Evolutionary conservation across 2,888 invertebrate genomes (phyloP).

Genomic region (Acronicta alni): DNA sequence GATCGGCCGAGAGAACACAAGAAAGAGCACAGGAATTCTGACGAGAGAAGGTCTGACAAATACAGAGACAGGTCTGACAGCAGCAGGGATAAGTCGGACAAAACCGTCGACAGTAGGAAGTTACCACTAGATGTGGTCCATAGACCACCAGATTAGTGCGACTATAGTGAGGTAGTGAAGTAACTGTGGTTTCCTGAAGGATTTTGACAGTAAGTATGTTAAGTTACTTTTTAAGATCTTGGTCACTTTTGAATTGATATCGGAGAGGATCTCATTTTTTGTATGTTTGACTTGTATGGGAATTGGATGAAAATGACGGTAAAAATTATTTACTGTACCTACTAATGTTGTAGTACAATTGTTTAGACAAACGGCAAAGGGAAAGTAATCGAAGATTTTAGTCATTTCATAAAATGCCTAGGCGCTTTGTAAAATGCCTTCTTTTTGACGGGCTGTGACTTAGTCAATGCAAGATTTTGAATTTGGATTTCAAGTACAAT

Average conservation of each 20-base stretch:
- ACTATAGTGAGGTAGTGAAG: slow-evolving; percentile 33
- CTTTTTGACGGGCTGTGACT: slow-evolving; percentile 24
- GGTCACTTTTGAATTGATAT: slow-evolving; percentile 40
- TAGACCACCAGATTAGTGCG: slow-evolving; percentile 77
- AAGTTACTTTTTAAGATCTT: slow-evolving; percentile 35
- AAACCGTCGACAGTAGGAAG: slow-evolving; percentile 65
- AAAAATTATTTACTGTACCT: slow-evolving; percentile 47
- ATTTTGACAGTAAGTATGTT: slow-evolving; percentile 48
- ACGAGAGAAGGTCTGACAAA: slow-evolving; percentile 70
- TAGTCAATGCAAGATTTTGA: slow-evolving; percentile 27
- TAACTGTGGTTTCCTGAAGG: slow-evolving; percentile 56
- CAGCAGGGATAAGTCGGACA: slow-evolving; percentile 56
- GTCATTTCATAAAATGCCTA: slow-evolving; percentile 27
- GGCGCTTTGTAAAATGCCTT: slow-evolving; percentile 20
- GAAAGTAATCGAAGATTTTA: slow-evolving; percentile 19
- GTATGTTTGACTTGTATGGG: slow-evolving; percentile 37
- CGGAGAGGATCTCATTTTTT: slow-evolving; percentile 51
- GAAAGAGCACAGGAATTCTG: slow-evolving; percentile 72
- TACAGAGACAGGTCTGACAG: slow-evolving; percentile 60
- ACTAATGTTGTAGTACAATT: slow-evolving; percentile 44
- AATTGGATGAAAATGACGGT: slow-evolving; percentile 11
- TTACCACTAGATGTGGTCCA: slow-evolving; percentile 72
- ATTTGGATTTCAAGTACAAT: slow-evolving; percentile 51
- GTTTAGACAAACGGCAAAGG: slow-evolving; percentile 27
- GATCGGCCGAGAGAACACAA: slow-evolving; percentile 71